These are phyloP conservation scores for Halichondria panicea DNA, from an alignment of 37 sponge, comb jelly and placozoan species.

Conservation along the genomic window DNA sequence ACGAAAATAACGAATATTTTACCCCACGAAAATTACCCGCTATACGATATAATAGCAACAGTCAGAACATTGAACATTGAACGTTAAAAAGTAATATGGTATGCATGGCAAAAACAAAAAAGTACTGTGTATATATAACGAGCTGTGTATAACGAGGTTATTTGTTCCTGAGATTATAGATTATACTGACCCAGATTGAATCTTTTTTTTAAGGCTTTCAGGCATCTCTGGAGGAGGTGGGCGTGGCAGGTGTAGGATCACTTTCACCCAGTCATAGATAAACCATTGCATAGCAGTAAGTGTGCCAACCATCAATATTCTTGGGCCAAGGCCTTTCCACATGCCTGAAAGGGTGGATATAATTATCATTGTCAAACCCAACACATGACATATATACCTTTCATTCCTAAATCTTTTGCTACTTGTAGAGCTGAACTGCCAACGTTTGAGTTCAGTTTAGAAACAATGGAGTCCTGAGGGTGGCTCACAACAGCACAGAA, in stretches of 20 bases:
- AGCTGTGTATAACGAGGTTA: too few species aligned
- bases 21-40: too few species aligned
- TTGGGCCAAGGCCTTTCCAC: slow-evolving; percentile 87
- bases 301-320: slow-evolving; percentile 93
- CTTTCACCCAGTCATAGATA: slow-evolving; percentile 89
- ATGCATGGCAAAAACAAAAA: too few species aligned
- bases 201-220: slow-evolving; percentile 80
- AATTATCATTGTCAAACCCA: slow-evolving; percentile 17
- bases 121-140: too few species aligned
- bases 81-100: too few species aligned
- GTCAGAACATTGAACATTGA: too few species aligned
- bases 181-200: slow-evolving; percentile 35
- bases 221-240: slow-evolving; percentile 94
- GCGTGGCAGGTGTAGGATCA: slow-evolving; percentile 79
- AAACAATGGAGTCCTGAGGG: slow-evolving; percentile 86
- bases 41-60: too few species aligned
- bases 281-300: slow-evolving; percentile 93
- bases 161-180: too few species aligned
- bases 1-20: too few species aligned
- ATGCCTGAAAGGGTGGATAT: too few species aligned
- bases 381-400: too few species aligned
- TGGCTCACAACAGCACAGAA: slow-evolving; percentile 92
- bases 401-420: slow-evolving; percentile 71
- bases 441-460: slow-evolving; percentile 85
- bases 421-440: slow-evolving; percentile 74